Conservation (phyloP, 2,113 vertebrate genomes). For the Odontophorus gujanensis region DNA sequence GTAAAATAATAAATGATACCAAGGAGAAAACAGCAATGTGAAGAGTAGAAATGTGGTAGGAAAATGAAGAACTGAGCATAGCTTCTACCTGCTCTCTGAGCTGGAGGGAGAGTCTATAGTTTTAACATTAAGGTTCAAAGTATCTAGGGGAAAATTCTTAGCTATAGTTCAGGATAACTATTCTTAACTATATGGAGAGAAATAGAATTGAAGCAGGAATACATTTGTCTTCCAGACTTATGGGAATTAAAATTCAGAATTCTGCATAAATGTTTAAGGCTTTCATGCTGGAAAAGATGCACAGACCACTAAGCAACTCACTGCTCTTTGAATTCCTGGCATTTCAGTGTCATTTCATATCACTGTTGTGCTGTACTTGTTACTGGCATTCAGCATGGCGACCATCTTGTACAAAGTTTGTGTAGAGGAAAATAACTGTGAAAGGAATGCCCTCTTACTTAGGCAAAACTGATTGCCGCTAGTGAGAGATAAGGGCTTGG, state of each 20-base stretch:
- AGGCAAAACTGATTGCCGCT: accelerated
- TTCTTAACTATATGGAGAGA: not conserved
- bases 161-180: not conserved
- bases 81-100: not conserved
- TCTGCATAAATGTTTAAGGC: not conserved
- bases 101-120: not conserved
- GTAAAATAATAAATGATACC: conserved; percentile 31
- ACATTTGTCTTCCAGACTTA: not conserved
- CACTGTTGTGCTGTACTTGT: not conserved
- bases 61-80: conserved; percentile 6
- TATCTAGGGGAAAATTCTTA: not conserved
- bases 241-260: not conserved
- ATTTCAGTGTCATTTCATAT: not conserved
- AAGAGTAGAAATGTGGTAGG: conserved; percentile 25
- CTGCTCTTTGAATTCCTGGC: not conserved
- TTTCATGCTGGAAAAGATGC: not conserved
- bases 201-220: not conserved
- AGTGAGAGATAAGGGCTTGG: not conserved
- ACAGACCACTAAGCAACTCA: not conserved
- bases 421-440: not conserved
- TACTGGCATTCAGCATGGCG: not conserved
- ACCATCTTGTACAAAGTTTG: not conserved
- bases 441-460: not conserved
- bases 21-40: not conserved
- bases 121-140: not conserved